Conservation (phyloP, 2,113 vertebrate species). For the Origma solitaria region DNA sequence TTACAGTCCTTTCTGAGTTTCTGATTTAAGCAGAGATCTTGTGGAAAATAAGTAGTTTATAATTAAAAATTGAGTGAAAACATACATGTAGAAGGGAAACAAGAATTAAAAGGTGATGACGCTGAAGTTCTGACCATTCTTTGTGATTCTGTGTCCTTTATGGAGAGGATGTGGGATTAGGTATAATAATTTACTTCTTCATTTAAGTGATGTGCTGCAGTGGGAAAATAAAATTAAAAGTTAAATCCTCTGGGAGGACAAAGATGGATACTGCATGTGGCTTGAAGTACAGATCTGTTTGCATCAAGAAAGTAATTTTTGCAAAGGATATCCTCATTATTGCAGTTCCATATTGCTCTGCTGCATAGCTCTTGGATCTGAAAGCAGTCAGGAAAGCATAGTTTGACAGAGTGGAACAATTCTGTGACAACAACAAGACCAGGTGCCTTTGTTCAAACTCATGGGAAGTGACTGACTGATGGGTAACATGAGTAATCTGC, state of each 20-base stretch:
- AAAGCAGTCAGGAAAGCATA: not conserved
- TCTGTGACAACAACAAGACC: not conserved
- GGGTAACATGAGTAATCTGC: not conserved
- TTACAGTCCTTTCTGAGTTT: not conserved
- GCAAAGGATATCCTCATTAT: not conserved
- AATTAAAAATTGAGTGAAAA: not conserved
- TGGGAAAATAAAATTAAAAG: not conserved
- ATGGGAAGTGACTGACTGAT: constrained; percentile 39
- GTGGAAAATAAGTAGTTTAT: not conserved
- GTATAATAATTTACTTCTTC: not conserved
- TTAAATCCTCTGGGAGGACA: not conserved
- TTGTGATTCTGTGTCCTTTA: not conserved
- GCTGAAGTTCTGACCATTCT: not conserved
- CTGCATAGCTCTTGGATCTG: not conserved
- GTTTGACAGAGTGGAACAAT: not conserved
- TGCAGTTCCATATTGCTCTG: not conserved
- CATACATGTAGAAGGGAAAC: not conserved
- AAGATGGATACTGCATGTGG: not conserved
- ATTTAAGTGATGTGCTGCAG: not conserved
- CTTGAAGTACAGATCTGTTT: not conserved
- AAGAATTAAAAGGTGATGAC: not conserved
- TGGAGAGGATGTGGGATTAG: not conserved
- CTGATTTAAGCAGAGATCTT: not conserved
- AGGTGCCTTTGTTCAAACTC: constrained; percentile 16
- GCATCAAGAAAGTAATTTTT: not conserved